Evolutionary conservation across 1,140 invertebrate species (phyloP).

Genomic region (Orchestia grillus): DNA sequence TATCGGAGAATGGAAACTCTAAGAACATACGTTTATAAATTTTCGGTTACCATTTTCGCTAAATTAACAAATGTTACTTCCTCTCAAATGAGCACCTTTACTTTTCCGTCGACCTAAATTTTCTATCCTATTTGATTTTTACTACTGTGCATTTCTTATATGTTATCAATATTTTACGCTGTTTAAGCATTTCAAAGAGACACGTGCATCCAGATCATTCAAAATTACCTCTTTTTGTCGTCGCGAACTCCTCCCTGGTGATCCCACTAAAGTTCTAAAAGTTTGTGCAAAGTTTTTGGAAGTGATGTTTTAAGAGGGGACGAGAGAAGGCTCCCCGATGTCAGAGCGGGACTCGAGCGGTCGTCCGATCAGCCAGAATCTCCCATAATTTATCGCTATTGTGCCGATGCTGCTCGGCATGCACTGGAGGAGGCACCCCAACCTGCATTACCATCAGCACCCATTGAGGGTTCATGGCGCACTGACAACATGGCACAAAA

Average conservation of each 20-base stretch:
- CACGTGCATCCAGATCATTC: background rate
- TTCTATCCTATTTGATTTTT: background rate
- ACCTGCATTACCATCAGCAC: background rate
- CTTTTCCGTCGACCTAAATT: too few species aligned
- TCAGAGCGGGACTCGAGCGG: background rate
- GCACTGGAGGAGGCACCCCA: background rate
- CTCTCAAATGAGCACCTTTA: too few species aligned
- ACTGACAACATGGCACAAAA: background rate
- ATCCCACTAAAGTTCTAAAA: background rate
- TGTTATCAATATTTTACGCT: background rate
- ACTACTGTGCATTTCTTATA: background rate
- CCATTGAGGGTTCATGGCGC: background rate
- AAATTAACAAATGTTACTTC: too few species aligned
- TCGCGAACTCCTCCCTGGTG: background rate
- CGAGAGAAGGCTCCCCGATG: background rate
- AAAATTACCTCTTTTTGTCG: background rate
- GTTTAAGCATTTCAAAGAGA: background rate
- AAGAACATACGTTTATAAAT: too few species aligned
- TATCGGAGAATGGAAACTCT: too few species aligned
- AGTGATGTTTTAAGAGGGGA: background rate
- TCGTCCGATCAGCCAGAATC: background rate
- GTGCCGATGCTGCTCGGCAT: background rate
- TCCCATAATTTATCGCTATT: constrained; percentile 2
- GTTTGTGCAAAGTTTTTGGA: background rate
- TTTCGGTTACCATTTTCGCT: too few species aligned